Evolutionary conservation across 35 echinoderm and acorn worm genomes (phyloP).

Genomic region (Heliocidaris erythrogramma): DNA sequence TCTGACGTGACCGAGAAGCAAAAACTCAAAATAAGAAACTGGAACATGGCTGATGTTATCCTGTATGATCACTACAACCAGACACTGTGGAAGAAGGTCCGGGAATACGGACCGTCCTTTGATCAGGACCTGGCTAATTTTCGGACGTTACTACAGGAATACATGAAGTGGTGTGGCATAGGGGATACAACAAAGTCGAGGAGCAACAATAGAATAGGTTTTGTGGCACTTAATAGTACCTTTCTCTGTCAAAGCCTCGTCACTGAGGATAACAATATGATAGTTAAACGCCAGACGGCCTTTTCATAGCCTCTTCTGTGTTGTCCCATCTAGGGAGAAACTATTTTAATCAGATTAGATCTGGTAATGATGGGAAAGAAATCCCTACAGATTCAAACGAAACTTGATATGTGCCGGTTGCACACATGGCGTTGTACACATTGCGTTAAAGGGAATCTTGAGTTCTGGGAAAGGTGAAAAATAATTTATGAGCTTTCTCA

Average conservation of each 20-base stretch:
- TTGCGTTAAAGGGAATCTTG: no score
- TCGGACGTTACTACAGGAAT: background rate
- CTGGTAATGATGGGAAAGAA: no score
- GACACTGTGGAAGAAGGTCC: slow-evolving; percentile 48
- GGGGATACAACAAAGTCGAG: background rate
- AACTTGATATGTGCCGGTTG: no score
- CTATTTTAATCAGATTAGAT: no score
- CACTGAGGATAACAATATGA: background rate
- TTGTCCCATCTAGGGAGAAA: no score
- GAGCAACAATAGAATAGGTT: background rate
- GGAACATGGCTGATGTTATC: slow-evolving; percentile 47
- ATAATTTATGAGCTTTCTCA: no score
- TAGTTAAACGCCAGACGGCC: background rate
- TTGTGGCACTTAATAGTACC: background rate
- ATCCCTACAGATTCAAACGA: no score
- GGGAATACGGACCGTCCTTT: slow-evolving; percentile 48
- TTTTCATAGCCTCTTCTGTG: background rate
- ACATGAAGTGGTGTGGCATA: background rate
- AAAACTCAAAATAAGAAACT: background rate
- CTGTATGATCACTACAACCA: slow-evolving; percentile 55
- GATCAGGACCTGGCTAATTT: slow-evolving; percentile 43
- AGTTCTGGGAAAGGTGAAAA: no score
- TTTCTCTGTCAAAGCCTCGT: background rate
- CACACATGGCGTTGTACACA: no score
- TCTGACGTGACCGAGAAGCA: background rate